phyloP scores from a whole-genome alignment of 2,113 vertebrate species.

The Megaleporinus macrocephalus region DNA sequence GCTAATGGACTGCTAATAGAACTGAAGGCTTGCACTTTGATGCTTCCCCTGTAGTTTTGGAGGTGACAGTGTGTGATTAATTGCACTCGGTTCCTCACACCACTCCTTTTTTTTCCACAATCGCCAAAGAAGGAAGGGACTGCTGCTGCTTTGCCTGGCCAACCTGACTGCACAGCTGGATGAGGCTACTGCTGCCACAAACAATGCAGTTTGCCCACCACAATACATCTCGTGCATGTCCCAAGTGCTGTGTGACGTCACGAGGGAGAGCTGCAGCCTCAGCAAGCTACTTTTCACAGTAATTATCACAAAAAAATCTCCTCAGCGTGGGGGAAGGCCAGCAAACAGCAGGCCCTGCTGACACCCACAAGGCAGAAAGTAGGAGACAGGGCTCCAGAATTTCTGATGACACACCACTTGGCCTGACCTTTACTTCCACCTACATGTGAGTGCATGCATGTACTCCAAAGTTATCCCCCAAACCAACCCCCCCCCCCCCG shows the following conservation, averaged over 20 bases:
- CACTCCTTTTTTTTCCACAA: conserved; percentile 56
- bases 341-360: conserved; percentile 59
- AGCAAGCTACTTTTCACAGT: conserved; percentile 73
- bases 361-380: conserved; percentile 44
- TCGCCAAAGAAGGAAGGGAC: conserved; percentile 39
- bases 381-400: conserved; percentile 17
- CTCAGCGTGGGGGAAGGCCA: conserved; percentile 49
- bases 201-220: conserved; percentile 31
- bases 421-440: conserved; percentile 46
- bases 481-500: neutral
- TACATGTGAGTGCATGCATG: conserved; percentile 45
- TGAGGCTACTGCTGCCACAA: conserved; percentile 24
- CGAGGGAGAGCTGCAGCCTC: conserved; percentile 68
- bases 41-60: conserved; percentile 70
- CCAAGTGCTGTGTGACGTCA: conserved; percentile 67
- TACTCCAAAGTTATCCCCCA: conserved; percentile 14
- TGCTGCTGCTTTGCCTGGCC: conserved; percentile 42
- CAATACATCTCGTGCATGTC: conserved; percentile 57
- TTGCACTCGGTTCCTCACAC: conserved; percentile 68
- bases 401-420: conserved; percentile 53
- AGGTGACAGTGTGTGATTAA: conserved; percentile 78
- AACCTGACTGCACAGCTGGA: conserved; percentile 55
- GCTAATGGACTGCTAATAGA: conserved; percentile 85
- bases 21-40: conserved; percentile 69
- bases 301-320: conserved; percentile 71